Evolutionary conservation across 2,888 invertebrate genomes (phyloP).

Genomic region (Notodonta ziczac): DNA sequence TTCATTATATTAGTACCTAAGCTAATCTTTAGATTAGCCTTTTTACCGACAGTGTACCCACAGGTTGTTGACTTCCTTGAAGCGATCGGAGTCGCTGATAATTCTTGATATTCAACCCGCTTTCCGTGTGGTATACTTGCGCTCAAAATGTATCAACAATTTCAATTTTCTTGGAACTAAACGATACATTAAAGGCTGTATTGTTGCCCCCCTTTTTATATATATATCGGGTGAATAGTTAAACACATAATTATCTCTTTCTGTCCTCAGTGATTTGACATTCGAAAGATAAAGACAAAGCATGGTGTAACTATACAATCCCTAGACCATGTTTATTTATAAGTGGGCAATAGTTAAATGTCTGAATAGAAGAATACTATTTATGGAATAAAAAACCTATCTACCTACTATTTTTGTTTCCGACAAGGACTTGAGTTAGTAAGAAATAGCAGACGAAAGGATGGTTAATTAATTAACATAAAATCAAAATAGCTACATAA

Average conservation of each 20-base stretch:
- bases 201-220: no score
- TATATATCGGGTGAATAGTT: no score
- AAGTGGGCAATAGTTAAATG: no score
- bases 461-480: background rate
- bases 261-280: no score
- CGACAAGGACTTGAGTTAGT: background rate
- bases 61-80: constrained; percentile 22
- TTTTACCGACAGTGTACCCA: constrained; percentile 8
- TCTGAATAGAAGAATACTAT: background rate
- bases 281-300: no score
- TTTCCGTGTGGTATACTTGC: background rate
- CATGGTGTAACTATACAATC: no score
- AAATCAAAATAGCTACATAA: background rate
- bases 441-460: background rate
- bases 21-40: background rate
- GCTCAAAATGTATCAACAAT: background rate
- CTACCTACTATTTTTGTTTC: background rate
- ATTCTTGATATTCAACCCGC: constrained; percentile 11
- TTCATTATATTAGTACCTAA: background rate
- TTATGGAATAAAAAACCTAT: background rate
- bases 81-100: constrained; percentile 17
- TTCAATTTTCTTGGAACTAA: no score
- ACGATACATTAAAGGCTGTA: no score
- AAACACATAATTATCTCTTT: no score
- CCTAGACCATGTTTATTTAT: background rate